phyloP scores from a whole-genome alignment of 2,113 vertebrate species.

The Morphnarchus princeps region DNA sequence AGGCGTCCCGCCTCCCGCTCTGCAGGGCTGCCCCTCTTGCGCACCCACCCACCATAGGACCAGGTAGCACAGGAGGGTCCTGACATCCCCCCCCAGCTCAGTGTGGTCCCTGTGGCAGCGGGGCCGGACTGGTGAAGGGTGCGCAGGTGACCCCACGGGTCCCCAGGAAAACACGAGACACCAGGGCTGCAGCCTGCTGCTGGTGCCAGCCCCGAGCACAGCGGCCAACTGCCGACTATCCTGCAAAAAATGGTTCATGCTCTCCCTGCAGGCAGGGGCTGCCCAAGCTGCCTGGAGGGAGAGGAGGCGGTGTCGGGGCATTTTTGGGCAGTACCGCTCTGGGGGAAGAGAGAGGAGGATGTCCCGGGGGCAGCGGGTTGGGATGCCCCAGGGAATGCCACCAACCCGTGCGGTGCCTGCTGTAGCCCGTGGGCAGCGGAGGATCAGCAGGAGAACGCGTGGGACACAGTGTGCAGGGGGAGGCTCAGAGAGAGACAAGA shows the following conservation, averaged over 20 bases:
- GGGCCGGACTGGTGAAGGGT: fast-evolving
- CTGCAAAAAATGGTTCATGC: neutral
- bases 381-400: neutral
- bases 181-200: neutral
- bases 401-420: neutral
- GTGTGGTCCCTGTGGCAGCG: neutral
- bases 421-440: fast-evolving
- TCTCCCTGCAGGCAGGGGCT: neutral
- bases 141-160: neutral
- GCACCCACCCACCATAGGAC: neutral
- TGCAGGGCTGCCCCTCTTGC: neutral
- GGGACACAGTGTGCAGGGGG: neutral
- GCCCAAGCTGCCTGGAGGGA: neutral
- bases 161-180: neutral
- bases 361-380: neutral
- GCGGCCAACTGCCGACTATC: neutral
- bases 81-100: neutral
- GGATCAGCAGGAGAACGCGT: fast-evolving
- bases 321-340: neutral
- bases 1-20: neutral
- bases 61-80: neutral
- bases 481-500: neutral
- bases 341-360: neutral
- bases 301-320: fast-evolving
- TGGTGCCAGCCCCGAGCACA: fast-evolving